Base-by-base conservation (phyloP, 2,113 vertebrate genomes). In the Polypterus bichir region DNA sequence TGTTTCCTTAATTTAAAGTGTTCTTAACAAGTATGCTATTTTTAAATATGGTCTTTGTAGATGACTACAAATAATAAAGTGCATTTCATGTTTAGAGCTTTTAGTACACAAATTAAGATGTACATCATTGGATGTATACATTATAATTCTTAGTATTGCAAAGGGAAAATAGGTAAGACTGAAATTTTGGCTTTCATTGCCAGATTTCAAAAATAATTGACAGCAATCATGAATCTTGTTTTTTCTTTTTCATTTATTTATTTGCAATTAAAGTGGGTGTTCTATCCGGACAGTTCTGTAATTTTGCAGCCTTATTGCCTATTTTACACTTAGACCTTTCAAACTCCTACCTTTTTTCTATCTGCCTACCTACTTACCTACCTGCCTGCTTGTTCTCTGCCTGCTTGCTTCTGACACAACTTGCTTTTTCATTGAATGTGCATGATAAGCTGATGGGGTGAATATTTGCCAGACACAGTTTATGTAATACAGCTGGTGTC, bases 401-500 rank as follows among this genome's bases (percentile, higher is more conserved):
- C 80, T 85, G 85, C 85, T 83, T 85, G 84, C 86, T 85, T 84
- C 82, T 80, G 83, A 80, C 84, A 83, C 54, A 68, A 60, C 79
- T 80, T 85, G 83, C 84, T 87, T 87, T 78, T 76, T 80, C 82
- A 77, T 83, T 67, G 76, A 70, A 64, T 66, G 69, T 82, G 83
- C 83, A 85, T 86, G 82, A 80, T 73, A 71, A 76, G 77, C 66
- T 72, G 66, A 74, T 66, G 68, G 71, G 75, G 69, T 71, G 74
- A 71, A 68, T 77, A 73, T 61, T 68, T 62, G 63, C 68, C 69
- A 65, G 69, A 70, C 48, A 59, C 53, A 60, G 62, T 65, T 65
- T 57, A 56, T 69, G 66, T 61, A 59, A 59, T 64, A 64, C 63
- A 68, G 59, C 27, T 27, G 27, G 27, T 27, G 27, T 27, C 27